These are phyloP conservation scores for Paramisgurnus dabryanus DNA, from an alignment of 2,113 vertebrate species.

Conservation along the genomic window DNA sequence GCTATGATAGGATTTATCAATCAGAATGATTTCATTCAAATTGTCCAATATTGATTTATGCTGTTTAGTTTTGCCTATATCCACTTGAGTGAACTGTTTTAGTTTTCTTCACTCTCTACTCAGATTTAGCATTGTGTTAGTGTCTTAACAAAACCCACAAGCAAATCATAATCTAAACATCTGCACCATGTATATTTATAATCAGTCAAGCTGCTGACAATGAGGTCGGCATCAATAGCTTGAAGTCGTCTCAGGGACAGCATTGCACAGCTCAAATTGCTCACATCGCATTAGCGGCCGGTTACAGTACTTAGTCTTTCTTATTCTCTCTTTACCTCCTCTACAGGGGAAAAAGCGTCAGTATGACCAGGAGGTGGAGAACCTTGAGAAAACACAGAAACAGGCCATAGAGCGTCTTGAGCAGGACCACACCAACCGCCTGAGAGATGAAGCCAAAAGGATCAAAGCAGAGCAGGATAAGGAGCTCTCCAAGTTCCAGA, in stretches of 20 bases:
- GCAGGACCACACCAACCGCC: slow-evolving; percentile 92
- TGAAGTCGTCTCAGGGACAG: not conserved
- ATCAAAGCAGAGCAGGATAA: slow-evolving; percentile 97
- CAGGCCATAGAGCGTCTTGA: slow-evolving; percentile 95
- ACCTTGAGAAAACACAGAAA: slow-evolving; percentile 96
- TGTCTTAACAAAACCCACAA: too few species aligned
- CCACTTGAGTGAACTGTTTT: not conserved
- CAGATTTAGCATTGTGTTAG: not conserved
- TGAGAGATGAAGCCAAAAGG: slow-evolving; percentile 94
- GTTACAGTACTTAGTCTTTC: not conserved
- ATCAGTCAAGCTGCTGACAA: not conserved
- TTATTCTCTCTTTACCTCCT: slow-evolving; percentile 10
- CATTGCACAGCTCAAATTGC: not conserved
- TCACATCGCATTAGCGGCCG: not conserved
- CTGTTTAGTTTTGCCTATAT: not conserved
- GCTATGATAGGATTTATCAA: too few species aligned
- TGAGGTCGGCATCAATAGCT: not conserved
- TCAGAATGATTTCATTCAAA: too few species aligned
- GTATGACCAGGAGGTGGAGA: slow-evolving; percentile 97
- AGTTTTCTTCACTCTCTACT: not conserved
- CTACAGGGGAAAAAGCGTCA: slow-evolving; percentile 88
- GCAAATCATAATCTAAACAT: too few species aligned
- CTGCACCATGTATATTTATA: too few species aligned
- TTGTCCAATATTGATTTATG: not conserved
- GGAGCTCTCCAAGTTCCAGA: slow-evolving; percentile 94